phyloP scores from a whole-genome alignment of 2,888 invertebrate species.

The Drosophila barbarae region DNA sequence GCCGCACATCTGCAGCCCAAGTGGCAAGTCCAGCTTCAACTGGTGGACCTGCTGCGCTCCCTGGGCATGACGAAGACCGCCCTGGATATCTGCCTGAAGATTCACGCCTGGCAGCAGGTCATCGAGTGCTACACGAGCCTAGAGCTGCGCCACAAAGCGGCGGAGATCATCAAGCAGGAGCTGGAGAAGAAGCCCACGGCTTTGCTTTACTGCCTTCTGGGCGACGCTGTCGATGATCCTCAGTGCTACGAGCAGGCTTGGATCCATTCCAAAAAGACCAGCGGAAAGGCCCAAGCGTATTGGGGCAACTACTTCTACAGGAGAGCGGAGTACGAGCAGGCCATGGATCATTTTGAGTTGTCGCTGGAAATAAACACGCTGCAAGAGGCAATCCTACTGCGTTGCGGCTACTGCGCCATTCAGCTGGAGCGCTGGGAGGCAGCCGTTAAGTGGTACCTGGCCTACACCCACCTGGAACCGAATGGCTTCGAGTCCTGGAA shows the following conservation, averaged over 20 bases:
- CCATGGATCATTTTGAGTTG: constrained; percentile 89
- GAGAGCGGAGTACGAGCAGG: constrained; percentile 87
- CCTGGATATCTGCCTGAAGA: constrained; percentile 86
- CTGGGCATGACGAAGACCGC: constrained; percentile 92
- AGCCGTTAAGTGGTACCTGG: constrained; percentile 91
- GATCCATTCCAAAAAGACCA: constrained; percentile 90
- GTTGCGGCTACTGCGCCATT: constrained; percentile 92
- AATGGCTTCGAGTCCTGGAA: constrained; percentile 98
- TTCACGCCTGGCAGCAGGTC: constrained; percentile 95
- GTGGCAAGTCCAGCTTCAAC: constrained; percentile 88
- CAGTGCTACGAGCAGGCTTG: constrained; percentile 93
- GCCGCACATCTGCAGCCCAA: constrained; percentile 86
- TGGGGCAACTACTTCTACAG: constrained; percentile 91
- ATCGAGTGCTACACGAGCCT: constrained; percentile 93
- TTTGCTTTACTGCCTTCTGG: constrained; percentile 93
- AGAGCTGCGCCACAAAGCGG: constrained; percentile 93
- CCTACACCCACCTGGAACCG: constrained; percentile 92
- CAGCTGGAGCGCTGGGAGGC: constrained; percentile 88
- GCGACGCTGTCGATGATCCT: constrained; percentile 90
- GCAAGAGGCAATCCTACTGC: constrained; percentile 92
- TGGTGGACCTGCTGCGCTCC: constrained; percentile 89
- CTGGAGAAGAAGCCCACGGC: constrained; percentile 89
- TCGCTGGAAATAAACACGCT: constrained; percentile 92
- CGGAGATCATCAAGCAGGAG: constrained; percentile 91
- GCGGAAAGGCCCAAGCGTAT: constrained; percentile 92